Evolutionary conservation across 2,888 invertebrate species (phyloP), one percentile per base, ranked within the genome.

Genomic region (Leptinotarsa haldemani): DNA sequence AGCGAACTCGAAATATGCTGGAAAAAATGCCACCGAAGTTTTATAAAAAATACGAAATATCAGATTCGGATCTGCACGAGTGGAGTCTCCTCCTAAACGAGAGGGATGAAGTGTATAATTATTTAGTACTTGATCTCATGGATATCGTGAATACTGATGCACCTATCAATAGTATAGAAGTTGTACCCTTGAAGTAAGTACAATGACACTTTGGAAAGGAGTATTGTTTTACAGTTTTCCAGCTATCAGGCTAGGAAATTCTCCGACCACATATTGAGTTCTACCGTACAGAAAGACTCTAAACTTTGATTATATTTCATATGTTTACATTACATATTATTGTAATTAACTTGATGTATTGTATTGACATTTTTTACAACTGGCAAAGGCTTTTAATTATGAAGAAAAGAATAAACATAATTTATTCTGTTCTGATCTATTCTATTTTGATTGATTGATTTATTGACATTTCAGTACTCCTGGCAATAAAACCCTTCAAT

Each of bases 401-500:
- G 40, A 40, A 40, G 9, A 12, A 40, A 40, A 40, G 0, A 12
- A 40, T 40, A 40, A 40, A 20, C 16, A 52, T 40, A 52, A 46
- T n/a, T 48, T 30, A n/a, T 25, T 12, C 40, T 12, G 15, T n/a
- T 20, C 20, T 22, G n/a, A 30, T 56, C 2, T 20, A 12, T 52
- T 61, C 16, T 61, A 15, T n/a, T 58, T 40, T 9, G 2, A 40
- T 40, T 40, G 50, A 50, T 50, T 15, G 4, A 50, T 50, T 50
- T 0, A 50, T 18, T 7, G 18, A 52, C 7, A 13, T 20, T 56
- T 56, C 56, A 88, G 85, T 80, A 90, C 89, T 50, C 84, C 87
- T 50, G 86, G 87, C 15, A 89, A 91, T 81, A 86, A 91, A 77
- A 92, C 92, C 1, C 84, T 88, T 69, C 90, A 89, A 79, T 91